These are phyloP conservation scores for Chaetoderma sp. DNA, from an alignment of 2,888 invertebrate species.

Conservation along the genomic window DNA sequence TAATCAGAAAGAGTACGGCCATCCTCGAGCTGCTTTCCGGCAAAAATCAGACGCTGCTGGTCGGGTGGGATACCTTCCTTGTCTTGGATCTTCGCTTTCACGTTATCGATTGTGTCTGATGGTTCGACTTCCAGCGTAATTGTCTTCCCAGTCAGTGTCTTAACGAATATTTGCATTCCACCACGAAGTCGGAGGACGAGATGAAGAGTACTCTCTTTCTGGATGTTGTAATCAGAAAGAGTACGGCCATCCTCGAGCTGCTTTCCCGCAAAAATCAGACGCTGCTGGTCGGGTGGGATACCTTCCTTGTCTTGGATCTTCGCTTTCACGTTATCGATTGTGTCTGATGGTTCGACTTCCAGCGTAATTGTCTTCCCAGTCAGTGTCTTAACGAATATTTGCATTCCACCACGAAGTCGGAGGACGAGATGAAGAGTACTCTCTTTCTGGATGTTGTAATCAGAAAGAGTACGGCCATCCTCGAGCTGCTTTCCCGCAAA, in stretches of 20 bases:
- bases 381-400: constrained; percentile 79
- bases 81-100: constrained; percentile 76
- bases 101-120: constrained; percentile 93
- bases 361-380: constrained; percentile 67
- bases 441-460: constrained; percentile 95
- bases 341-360: constrained; percentile 83
- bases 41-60: constrained; percentile 74
- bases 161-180: constrained; percentile 84
- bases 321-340: constrained; percentile 91
- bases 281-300: constrained; percentile 61
- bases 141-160: constrained; percentile 66
- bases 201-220: constrained; percentile 94
- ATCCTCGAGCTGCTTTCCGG: constrained; percentile 94
- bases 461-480: constrained; percentile 90
- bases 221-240: constrained; percentile 92
- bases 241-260: constrained; percentile 94
- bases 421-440: constrained; percentile 91
- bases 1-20: constrained; percentile 91
- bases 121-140: constrained; percentile 76
- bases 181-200: constrained; percentile 85
- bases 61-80: constrained; percentile 71
- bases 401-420: constrained; percentile 82
- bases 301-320: constrained; percentile 73
- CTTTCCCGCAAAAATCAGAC: constrained; percentile 84
- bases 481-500: constrained; percentile 95